Evolutionary conservation across 2,113 vertebrate species (phyloP), one percentile per base, ranked within the genome.

Genomic region (Cyprinodon variegatus): DNA sequence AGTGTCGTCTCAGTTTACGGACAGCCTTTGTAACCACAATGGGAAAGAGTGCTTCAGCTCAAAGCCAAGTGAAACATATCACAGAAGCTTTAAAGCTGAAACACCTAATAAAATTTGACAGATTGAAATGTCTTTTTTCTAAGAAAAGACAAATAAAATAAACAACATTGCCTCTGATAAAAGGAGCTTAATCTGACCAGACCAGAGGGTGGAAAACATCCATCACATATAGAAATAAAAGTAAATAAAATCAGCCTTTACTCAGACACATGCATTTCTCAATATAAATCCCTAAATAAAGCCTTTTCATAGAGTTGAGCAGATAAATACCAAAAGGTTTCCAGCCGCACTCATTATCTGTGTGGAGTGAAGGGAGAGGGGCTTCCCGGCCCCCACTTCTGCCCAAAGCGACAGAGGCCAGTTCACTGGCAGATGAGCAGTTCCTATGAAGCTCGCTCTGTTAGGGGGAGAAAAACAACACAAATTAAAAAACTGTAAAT

Each of bases 371-470:
- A 15, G 81, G 50, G 29, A 70, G 53, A 0, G 71, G 88, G 63
- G 84, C 61, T 37, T 53, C 86, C 43, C 76, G 90, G 71, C 36
- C 36, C 39, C 68, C 45, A 71, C 65, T 57, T 53, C 64, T 50
- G 73, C 65, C 4, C n/a, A 74, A 60, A 3, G 38, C 37, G 0
- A 68, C 41, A 3, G 77, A 59, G 2, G 93, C 82, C 2, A 87
- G 70, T 0, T 90, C 86, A 20, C 77, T 87, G 74, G 90, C 6
- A 0, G 83, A 78, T 0, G 97, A 96, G 81, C 97, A 99, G 81
- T 99, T 99, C 84, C 90, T 96, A 83, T 99, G 97, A 64, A 99
- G 94, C 78, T 98, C 96, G 72, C 97, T 97, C 97, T 99, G 92
- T 0, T 3, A 40, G 78, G 0, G 64, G 17, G 74, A 59, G 65